These are phyloP conservation scores for Tolypeutes matacus DNA, from an alignment of 2,797 vertebrate species.

Conservation along the genomic window DNA sequence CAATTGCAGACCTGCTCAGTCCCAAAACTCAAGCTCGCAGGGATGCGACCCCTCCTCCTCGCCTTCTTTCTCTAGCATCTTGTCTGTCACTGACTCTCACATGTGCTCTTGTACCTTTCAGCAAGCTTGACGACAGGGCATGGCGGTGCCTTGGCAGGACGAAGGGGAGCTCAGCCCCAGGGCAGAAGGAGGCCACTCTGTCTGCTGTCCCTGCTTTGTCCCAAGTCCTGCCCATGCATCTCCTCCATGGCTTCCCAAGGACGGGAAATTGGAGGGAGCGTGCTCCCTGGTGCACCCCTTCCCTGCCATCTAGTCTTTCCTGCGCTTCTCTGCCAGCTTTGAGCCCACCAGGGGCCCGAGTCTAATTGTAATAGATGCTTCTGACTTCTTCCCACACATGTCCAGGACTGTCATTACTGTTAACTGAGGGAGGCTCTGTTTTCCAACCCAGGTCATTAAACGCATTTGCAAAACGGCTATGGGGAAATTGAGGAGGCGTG, in stretches of 20 bases:
- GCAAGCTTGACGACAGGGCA: too few species aligned
- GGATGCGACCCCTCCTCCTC: too few species aligned
- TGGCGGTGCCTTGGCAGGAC: too few species aligned
- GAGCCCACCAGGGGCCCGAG: too few species aligned
- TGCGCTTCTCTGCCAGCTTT: not conserved
- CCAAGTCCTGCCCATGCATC: not conserved
- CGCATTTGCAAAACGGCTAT: not conserved
- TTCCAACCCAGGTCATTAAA: not conserved
- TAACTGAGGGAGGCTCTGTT: not conserved
- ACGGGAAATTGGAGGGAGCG: not conserved
- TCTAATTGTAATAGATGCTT: not conserved
- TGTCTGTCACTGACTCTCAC: not conserved
- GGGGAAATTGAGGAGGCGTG: not conserved
- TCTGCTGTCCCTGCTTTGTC: too few species aligned
- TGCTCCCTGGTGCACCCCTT: not conserved
- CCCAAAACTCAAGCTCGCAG: not conserved
- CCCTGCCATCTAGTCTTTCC: not conserved
- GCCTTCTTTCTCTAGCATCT: not conserved
- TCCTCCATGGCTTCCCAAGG: not conserved
- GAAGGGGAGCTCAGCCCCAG: not conserved
- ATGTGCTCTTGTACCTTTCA: not conserved
- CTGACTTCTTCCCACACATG: not conserved
- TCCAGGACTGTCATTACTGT: not conserved
- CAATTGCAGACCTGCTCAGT: rapidly evolving
- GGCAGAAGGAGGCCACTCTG: not conserved